These are phyloP conservation scores for Serranus cabrilla DNA, from an alignment of 2,797 vertebrate species.

Conservation along the genomic window DNA sequence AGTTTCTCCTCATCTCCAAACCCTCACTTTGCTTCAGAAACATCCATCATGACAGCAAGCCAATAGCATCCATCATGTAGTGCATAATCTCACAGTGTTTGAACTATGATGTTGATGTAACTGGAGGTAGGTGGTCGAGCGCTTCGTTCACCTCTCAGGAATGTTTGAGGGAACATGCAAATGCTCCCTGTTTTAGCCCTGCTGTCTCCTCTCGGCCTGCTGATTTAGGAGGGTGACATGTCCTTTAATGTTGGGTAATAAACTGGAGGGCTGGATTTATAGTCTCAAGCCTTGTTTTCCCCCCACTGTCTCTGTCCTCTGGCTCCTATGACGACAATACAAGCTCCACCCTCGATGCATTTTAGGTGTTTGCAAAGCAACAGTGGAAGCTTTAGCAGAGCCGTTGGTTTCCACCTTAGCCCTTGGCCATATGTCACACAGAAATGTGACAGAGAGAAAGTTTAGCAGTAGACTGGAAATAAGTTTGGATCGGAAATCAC, in stretches of 20 bases:
- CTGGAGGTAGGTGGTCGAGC: slow-evolving; percentile 57
- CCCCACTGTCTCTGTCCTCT: slow-evolving; percentile 57
- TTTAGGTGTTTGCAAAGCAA: slow-evolving; percentile 51
- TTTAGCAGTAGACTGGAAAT: neutral
- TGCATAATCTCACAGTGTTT: slow-evolving; percentile 50
- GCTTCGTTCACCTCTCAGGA: slow-evolving; percentile 76
- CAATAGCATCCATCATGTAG: slow-evolving; percentile 42
- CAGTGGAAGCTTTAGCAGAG: slow-evolving; percentile 7
- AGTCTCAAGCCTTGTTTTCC: slow-evolving; percentile 61
- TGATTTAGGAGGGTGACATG: slow-evolving; percentile 82
- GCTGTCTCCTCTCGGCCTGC: slow-evolving; percentile 62
- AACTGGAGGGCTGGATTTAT: slow-evolving; percentile 79
- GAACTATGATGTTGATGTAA: slow-evolving; percentile 53
- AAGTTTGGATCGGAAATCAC: slow-evolving; percentile 9
- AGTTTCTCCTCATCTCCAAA: slow-evolving; percentile 11
- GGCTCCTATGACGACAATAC: slow-evolving; percentile 62
- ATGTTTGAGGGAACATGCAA: slow-evolving; percentile 78
- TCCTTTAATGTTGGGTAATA: slow-evolving; percentile 81
- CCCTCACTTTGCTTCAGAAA: slow-evolving; percentile 20
- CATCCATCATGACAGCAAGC: slow-evolving; percentile 23
- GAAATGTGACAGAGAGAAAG: neutral
- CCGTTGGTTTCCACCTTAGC: neutral
- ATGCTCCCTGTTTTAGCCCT: slow-evolving; percentile 76
- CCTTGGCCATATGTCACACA: neutral
- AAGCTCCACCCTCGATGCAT: slow-evolving; percentile 40